phyloP scores from a whole-genome alignment of 2,888 invertebrate genomes.

The Caenorhabditis doughertyi region DNA sequence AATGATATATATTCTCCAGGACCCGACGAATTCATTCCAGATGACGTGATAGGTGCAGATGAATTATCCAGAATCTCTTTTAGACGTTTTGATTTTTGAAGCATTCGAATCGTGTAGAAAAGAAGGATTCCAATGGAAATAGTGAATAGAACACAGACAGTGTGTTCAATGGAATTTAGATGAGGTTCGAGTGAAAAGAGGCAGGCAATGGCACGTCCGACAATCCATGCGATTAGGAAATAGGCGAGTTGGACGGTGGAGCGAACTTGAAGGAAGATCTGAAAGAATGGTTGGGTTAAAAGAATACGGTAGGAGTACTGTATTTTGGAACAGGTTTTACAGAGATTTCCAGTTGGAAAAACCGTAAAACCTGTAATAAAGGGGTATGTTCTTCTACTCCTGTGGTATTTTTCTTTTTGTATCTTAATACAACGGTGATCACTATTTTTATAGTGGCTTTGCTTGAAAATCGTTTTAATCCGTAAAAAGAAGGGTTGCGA shows the following conservation, averaged over 20 bases:
- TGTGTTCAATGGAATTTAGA: no score
- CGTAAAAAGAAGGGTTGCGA: no score
- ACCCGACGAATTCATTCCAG: constrained; percentile 9
- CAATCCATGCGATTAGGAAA: constrained; percentile 61
- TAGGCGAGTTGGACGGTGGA: constrained; percentile 64
- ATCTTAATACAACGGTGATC: no score
- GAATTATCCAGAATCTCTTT: constrained; percentile 71
- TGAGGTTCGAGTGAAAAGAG: constrained; percentile 44
- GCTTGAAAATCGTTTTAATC: no score
- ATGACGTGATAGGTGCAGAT: constrained; percentile 32
- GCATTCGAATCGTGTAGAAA: constrained; percentile 20
- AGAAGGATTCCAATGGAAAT: constrained; percentile 28
- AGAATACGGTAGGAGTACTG: no score
- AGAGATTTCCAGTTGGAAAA: no score
- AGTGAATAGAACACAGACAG: constrained; percentile 10
- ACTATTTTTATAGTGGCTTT: no score
- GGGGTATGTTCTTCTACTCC: no score
- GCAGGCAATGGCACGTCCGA: constrained; percentile 53
- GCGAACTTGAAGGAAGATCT: constrained; percentile 54
- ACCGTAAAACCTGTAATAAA: no score
- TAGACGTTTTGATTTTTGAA: constrained; percentile 56
- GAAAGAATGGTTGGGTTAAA: constrained; percentile 7
- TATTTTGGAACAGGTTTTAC: no score
- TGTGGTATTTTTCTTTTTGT: no score
- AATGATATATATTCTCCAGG: constrained; percentile 65